These are phyloP conservation scores for Geophilus truncorum DNA, from an alignment of 2,888 invertebrate species.

Conservation along the genomic window DNA sequence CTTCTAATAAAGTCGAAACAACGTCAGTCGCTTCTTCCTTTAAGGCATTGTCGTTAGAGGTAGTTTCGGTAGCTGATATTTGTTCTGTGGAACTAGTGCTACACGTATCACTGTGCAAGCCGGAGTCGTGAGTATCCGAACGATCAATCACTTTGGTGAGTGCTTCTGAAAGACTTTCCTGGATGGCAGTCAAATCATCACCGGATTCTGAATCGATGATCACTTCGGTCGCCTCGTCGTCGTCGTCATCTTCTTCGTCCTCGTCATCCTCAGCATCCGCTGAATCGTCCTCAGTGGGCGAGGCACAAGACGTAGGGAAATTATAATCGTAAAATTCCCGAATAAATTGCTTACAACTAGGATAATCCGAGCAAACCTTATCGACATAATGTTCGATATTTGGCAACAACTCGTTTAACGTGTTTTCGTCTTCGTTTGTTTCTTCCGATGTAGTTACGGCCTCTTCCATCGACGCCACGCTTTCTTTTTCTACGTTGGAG, in stretches of 20 bases:
- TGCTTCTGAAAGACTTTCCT: conserved; percentile 31
- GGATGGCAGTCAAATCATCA: conserved; percentile 33
- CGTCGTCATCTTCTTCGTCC: conserved; percentile 40
- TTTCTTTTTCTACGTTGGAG: neutral
- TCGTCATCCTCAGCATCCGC: conserved; percentile 30
- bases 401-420: conserved; percentile 42
- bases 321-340: conserved; percentile 46
- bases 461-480: neutral
- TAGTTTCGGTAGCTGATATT: neutral
- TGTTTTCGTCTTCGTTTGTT: conserved; percentile 11
- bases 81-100: neutral
- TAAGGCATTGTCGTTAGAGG: neutral
- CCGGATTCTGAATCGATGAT: conserved; percentile 37
- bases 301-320: conserved; percentile 35
- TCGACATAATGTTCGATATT: conserved; percentile 65
- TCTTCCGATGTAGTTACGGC: neutral
- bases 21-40: neutral
- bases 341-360: conserved; percentile 62
- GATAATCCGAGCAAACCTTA: conserved; percentile 66
- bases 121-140: conserved; percentile 29
- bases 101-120: conserved; percentile 32
- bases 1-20: neutral
- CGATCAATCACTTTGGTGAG: conserved; percentile 31
- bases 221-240: conserved; percentile 26
- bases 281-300: conserved; percentile 36